Evolutionary conservation across 2,888 invertebrate genomes (phyloP).

Genomic region (Xestia rhomboidea): DNA sequence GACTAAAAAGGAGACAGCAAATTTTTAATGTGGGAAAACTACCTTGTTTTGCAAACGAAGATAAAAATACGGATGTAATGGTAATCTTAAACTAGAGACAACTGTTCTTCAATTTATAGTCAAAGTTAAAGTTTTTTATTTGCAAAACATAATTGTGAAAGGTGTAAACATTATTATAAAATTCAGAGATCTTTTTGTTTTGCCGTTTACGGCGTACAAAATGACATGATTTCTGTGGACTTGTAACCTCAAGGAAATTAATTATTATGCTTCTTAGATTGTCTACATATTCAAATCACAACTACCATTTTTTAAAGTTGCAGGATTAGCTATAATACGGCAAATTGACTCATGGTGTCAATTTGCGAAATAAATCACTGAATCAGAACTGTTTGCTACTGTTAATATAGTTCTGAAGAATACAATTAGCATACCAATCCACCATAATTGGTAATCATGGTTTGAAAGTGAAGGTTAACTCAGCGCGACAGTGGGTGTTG

Average conservation of each 20-base stretch:
- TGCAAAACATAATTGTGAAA: no score
- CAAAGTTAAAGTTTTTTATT: no score
- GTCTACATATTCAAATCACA: no score
- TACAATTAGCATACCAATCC: background rate
- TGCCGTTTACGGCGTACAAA: no score
- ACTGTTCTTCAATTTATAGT: background rate
- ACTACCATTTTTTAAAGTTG: background rate
- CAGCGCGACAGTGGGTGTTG: slow-evolving; percentile 10
- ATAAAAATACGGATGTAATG: background rate
- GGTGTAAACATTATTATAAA: no score
- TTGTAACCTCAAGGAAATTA: background rate
- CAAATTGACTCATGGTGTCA: background rate
- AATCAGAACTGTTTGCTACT: background rate
- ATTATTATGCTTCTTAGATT: background rate
- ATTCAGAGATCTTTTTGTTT: no score
- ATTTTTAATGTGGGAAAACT: slow-evolving; percentile 9
- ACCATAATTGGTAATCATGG: no score
- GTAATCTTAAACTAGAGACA: background rate
- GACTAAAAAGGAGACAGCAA: slow-evolving; percentile 36
- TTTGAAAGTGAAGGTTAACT: background rate
- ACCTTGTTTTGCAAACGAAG: background rate
- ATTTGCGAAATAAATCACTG: background rate
- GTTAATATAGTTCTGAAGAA: background rate
- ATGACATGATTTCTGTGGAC: background rate
- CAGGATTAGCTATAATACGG: background rate